Evolutionary conservation across 2,113 vertebrate genomes (phyloP), one percentile per base, ranked within the genome.

Genomic region (Brachyistius frenatus): DNA sequence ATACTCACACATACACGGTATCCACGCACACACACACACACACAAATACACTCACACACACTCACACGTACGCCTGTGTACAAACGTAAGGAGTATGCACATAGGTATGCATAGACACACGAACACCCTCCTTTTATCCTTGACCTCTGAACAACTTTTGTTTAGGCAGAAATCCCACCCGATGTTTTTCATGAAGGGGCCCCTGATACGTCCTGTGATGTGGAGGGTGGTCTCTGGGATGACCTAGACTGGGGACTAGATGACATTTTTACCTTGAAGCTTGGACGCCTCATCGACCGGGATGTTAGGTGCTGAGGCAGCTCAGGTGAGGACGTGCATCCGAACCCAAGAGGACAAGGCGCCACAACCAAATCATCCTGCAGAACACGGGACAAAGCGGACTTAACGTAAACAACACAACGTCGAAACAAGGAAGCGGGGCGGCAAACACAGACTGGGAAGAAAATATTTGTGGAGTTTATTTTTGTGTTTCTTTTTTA

Each of bases 401-500:
- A 87, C 49, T 57, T 47, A 7, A 68, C 58, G 16, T 10, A 74
- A 57, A 50, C 49, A 55, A 63, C 71, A 64, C 11, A 41, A 49
- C 13, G 23, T 37, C 66, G 82, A 83, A 81, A 73, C 50, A 46
- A 81, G 76, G 73, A 82, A 55, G 66, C 35, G 50, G 80, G 61
- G 69, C 4, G 9, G 50, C 35, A 63, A 71, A 87, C 74, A 81
- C 64, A 68, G 70, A 86, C 88, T 81, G 71, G 78, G 78, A 74
- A 85, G 81, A 85, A 83, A 82, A 87, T 88, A 86, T 79, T 88
- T 90, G 91, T 92, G 78, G 91, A 92, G 86, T 92, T 90, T 84
- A 78, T 93, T 94, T 93, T 91, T 92, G 79, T 85, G 81, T 90
- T 90, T 84, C 60, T 88, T 86, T 92, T 92, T 82, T 84, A 92